A percentile compares a stretch with the other conserved stretches of the same genome.
Evolutionary conservation across 2,113 vertebrate genomes (phyloP).

Genomic region (Cyprinodon brontotheroides): DNA sequence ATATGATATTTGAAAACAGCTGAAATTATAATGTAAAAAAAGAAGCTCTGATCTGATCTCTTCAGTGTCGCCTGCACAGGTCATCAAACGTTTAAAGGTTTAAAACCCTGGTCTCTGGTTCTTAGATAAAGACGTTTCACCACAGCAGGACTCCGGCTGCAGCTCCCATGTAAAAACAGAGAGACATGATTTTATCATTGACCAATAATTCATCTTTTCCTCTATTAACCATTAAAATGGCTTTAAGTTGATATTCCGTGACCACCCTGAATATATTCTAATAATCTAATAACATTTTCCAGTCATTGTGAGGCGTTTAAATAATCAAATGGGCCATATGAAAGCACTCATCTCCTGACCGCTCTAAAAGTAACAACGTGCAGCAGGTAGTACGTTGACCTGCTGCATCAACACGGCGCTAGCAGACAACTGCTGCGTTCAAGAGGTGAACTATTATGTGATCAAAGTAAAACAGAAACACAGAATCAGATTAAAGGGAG

Average conservation of each 20-base stretch:
- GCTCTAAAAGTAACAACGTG: constrained; percentile 50
- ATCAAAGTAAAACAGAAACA: constrained; percentile 7
- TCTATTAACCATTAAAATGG: constrained; percentile 34
- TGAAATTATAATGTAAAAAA: too few relatives aligned
- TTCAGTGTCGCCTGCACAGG: too few relatives aligned
- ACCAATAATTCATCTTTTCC: constrained; percentile 1
- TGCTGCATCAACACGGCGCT: background rate
- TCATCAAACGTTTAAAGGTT: too few relatives aligned
- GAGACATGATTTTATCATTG: background rate
- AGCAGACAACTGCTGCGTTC: background rate
- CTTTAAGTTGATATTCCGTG: constrained; percentile 56
- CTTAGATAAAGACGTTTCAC: too few relatives aligned
- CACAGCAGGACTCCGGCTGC: too few relatives aligned
- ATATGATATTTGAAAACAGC: too few relatives aligned
- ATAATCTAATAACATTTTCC: constrained; percentile 78
- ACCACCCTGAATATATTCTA: constrained; percentile 74
- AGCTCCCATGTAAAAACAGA: background rate
- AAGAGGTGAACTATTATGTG: constrained; percentile 38
- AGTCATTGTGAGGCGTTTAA: constrained; percentile 70
- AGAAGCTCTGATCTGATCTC: too few relatives aligned
- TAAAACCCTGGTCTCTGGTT: too few relatives aligned
- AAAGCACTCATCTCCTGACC: constrained; percentile 59
- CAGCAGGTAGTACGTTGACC: constrained; percentile 17
- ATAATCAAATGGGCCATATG: constrained; percentile 54
- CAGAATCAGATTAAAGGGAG: constrained; percentile 20